A percentile compares a stretch with the other conserved stretches of the same genome.
phyloP scores from a whole-genome alignment of 2,113 vertebrate species.

The Laterallus jamaicensis region DNA sequence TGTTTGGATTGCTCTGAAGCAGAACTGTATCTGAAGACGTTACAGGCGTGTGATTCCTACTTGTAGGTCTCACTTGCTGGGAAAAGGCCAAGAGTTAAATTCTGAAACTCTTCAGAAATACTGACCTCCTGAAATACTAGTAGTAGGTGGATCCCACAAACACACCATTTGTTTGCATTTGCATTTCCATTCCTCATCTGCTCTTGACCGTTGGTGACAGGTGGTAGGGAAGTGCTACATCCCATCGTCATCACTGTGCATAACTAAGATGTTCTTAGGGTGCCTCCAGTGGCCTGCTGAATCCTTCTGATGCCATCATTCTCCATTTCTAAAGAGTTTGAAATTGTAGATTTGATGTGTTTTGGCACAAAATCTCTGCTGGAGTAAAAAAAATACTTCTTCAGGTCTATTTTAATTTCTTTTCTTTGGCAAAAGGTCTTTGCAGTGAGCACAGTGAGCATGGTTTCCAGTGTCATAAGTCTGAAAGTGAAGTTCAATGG shows the following conservation, averaged over 20 bases:
- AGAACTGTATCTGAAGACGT: neutral
- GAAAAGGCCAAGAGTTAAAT: neutral
- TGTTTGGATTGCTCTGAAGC: neutral
- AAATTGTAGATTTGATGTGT: neutral
- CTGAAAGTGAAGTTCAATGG: neutral
- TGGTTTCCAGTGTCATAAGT: neutral
- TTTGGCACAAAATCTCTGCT: neutral
- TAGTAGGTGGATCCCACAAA: neutral
- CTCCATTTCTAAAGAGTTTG: neutral
- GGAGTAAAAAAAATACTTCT: neutral
- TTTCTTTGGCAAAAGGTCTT: neutral
- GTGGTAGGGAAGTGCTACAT: neutral
- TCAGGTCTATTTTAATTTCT: neutral
- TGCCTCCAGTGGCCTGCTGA: neutral
- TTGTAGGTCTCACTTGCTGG: neutral
- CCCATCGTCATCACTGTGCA: neutral
- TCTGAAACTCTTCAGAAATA: neutral
- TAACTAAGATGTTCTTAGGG: neutral
- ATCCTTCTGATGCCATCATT: neutral
- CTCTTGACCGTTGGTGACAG: neutral
- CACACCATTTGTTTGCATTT: neutral
- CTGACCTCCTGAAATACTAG: neutral
- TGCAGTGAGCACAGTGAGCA: neutral
- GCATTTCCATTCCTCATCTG: neutral
- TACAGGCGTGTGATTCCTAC: neutral